phyloP scores from a whole-genome alignment of 2,888 invertebrate species.

The Sesamia inferens region DNA sequence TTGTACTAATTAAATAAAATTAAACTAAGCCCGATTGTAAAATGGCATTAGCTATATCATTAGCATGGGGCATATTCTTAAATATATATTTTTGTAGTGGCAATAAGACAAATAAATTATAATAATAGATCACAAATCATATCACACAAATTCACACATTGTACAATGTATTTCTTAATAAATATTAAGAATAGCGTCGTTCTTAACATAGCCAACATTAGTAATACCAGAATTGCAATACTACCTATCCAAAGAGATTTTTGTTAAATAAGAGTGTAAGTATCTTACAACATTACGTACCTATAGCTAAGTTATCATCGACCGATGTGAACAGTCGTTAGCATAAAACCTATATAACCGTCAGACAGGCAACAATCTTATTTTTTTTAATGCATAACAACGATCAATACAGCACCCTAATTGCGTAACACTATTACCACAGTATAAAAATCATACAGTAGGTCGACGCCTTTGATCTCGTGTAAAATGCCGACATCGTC shows the following conservation, averaged over 20 bases:
- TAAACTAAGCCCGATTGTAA: constrained; percentile 25
- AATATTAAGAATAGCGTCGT: constrained; percentile 15
- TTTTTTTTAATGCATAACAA: not conserved
- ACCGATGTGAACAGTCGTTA: not conserved
- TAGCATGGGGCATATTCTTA: constrained; percentile 17
- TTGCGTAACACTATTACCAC: no score
- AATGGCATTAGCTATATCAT: constrained; percentile 27
- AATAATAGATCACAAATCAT: constrained; percentile 65
- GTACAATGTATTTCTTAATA: constrained; percentile 37
- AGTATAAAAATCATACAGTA: no score
- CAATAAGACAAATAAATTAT: constrained; percentile 51
- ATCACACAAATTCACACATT: constrained; percentile 64
- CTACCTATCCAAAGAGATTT: not conserved
- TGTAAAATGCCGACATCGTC: no score
- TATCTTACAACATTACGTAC: constrained; percentile 10
- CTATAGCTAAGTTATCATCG: not conserved
- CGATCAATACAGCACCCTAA: not conserved
- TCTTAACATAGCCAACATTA: constrained; percentile 3
- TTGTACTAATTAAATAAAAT: constrained; percentile 43
- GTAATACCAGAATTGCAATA: constrained; percentile 1
- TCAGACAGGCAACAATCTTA: not conserved
- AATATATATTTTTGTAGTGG: constrained; percentile 50
- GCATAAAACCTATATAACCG: not conserved
- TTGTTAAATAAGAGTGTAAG: constrained; percentile 8
- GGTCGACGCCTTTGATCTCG: no score